These are phyloP conservation scores for Diplosoma virens DNA, from an alignment of 23 tunicate genomes.

Conservation along the genomic window DNA sequence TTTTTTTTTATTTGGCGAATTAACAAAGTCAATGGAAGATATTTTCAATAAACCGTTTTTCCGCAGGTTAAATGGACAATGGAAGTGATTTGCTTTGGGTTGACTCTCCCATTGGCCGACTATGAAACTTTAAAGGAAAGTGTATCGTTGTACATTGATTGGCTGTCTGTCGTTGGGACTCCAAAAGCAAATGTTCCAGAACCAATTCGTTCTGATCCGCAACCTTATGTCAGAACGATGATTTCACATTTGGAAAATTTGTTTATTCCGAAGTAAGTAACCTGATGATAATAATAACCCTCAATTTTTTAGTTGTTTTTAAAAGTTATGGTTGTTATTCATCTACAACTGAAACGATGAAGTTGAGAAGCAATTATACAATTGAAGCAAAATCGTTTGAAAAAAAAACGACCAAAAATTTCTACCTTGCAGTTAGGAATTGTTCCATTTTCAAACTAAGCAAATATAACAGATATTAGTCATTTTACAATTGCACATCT, in stretches of 20 bases:
- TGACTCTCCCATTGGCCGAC: constrained; percentile 71
- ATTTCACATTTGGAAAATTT: constrained; percentile 80
- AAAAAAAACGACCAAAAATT: too few species aligned
- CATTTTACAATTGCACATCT: too few species aligned
- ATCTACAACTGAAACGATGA: neutral
- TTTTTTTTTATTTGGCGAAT: too few species aligned
- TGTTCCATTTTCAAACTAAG: too few species aligned
- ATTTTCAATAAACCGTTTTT: too few species aligned
- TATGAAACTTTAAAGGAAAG: constrained; percentile 73
- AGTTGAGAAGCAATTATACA: neutral
- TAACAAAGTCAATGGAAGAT: too few species aligned
- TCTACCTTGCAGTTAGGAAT: too few species aligned
- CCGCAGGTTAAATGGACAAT: constrained; percentile 91
- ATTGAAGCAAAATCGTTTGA: too few species aligned
- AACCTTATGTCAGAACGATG: constrained; percentile 69
- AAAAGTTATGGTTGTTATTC: too few species aligned
- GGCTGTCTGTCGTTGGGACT: constrained; percentile 60
- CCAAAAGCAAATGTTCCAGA: constrained; percentile 70
- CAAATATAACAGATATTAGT: too few species aligned
- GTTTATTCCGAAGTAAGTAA: constrained; percentile 73
- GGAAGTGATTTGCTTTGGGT: constrained; percentile 86
- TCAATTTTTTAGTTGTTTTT: too few species aligned
- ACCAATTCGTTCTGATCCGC: constrained; percentile 59
- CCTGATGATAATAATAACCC: neutral
- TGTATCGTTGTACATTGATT: constrained; percentile 66